Evolutionary conservation across 2,797 vertebrate genomes (phyloP).

Genomic region (Sebastes nivosus): DNA sequence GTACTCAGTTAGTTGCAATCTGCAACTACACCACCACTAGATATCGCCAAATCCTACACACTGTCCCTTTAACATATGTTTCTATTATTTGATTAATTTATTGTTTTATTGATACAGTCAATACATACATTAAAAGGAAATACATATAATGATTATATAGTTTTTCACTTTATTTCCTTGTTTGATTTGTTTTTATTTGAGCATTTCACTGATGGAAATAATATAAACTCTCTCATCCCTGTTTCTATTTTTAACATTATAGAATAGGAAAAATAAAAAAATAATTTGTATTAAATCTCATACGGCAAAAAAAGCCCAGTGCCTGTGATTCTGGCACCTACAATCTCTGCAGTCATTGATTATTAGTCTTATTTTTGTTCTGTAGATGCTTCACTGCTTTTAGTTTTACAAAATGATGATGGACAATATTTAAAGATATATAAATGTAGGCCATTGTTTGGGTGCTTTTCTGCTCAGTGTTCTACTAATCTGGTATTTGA

Average conservation of each 20-base stretch:
- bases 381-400: not conserved
- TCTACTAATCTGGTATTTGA: not conserved
- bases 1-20: no score
- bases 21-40: no score
- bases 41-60: no score
- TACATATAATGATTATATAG: not conserved
- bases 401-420: not conserved
- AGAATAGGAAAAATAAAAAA: conserved; percentile 24
- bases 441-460: not conserved
- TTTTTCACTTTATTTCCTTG: not conserved
- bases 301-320: conserved; percentile 23
- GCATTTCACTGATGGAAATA: not conserved
- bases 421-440: not conserved
- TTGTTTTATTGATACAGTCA: not conserved
- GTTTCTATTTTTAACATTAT: conserved; percentile 42
- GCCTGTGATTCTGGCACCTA: not conserved
- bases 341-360: not conserved
- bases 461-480: not conserved
- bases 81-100: fast-evolving
- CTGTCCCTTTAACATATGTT: not conserved
- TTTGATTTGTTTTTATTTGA: not conserved
- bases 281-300: conserved; percentile 27
- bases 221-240: not conserved
- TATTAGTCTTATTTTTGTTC: not conserved
- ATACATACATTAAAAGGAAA: not conserved